Evolutionary conservation across 2,888 invertebrate genomes (phyloP).

Genomic region (Himalopsyche japonica): DNA sequence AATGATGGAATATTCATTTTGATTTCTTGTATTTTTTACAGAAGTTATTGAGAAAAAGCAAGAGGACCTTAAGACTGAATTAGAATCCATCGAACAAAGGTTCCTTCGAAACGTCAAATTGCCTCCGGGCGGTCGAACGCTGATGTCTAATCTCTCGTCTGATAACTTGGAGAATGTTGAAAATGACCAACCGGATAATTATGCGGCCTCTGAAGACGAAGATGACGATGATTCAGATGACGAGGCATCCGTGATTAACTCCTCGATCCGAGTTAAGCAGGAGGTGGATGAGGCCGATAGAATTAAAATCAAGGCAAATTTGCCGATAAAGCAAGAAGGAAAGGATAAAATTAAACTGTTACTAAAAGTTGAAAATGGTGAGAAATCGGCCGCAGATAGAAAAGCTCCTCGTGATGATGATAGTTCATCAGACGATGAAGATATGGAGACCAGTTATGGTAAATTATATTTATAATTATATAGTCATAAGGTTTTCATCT

Average conservation of each 20-base stretch:
- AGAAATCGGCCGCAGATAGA: background rate
- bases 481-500: background rate
- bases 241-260: background rate
- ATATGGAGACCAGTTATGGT: background rate
- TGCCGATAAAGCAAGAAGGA: background rate
- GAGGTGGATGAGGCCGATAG: background rate
- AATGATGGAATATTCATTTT: slow-evolving; percentile 29
- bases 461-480: no score
- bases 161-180: slow-evolving; percentile 3
- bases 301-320: background rate
- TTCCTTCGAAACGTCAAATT: slow-evolving; percentile 46
- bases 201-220: background rate
- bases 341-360: background rate
- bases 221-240: background rate
- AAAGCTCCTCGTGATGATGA: background rate
- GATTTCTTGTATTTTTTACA: slow-evolving; percentile 44
- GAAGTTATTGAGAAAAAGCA: slow-evolving; percentile 68
- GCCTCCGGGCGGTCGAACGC: slow-evolving; percentile 29
- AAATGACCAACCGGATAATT: background rate
- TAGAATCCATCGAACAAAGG: slow-evolving; percentile 65
- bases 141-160: slow-evolving; percentile 12
- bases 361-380: background rate
- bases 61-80: slow-evolving; percentile 65
- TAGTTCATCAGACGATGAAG: background rate
- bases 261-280: background rate